These are phyloP conservation scores for Chrysochloris asiatica DNA, from an alignment of 2,113 vertebrate genomes.

Conservation along the genomic window DNA sequence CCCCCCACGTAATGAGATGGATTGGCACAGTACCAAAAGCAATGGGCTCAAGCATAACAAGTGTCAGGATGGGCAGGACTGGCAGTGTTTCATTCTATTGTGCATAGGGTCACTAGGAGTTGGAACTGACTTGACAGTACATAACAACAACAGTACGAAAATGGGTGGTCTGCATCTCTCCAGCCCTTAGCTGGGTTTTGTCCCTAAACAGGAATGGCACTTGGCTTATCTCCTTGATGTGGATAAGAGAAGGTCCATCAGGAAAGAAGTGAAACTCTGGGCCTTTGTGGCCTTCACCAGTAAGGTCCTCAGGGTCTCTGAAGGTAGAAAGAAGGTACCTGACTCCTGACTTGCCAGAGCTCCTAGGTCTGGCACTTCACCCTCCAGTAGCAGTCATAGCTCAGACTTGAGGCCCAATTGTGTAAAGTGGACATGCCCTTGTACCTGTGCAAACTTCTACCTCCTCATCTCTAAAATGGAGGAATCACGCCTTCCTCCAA, in stretches of 20 bases:
- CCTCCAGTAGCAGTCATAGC: accelerated
- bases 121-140: too few relatives aligned
- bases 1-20: too few relatives aligned
- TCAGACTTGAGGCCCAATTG: accelerated
- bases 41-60: too few relatives aligned
- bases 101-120: too few relatives aligned
- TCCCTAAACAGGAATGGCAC: conserved; percentile 44
- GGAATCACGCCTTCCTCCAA: accelerated
- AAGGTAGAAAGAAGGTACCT: neutral
- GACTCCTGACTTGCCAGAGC: neutral
- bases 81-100: too few relatives aligned
- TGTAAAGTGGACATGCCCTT: accelerated
- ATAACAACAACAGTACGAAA: too few relatives aligned
- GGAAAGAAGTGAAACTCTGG: neutral
- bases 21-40: too few relatives aligned
- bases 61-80: too few relatives aligned
- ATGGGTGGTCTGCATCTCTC: accelerated
- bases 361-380: neutral
- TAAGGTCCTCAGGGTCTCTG: neutral
- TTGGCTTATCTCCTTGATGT: conserved; percentile 61
- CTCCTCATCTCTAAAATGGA: neutral
- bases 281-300: neutral
- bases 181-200: neutral
- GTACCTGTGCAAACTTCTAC: accelerated
- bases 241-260: conserved; percentile 4